Evolutionary conservation across 2,113 vertebrate species (phyloP).

Genomic region (Eidolon helvum): DNA sequence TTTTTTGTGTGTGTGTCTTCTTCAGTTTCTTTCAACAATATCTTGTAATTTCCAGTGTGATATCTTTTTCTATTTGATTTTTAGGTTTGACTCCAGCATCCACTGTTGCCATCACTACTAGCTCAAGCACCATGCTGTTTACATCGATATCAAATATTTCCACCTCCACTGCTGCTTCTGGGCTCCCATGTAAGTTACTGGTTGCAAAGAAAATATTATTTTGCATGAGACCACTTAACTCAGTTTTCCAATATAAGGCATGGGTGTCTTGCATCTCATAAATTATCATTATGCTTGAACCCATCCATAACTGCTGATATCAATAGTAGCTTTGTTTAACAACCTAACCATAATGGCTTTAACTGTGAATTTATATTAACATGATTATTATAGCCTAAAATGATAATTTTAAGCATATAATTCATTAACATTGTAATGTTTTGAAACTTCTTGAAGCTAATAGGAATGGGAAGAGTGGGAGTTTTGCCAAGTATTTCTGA

Average conservation of each 20-base stretch:
- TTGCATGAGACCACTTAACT: neutral
- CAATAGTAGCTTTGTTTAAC: constrained; percentile 20
- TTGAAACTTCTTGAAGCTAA: constrained; percentile 28
- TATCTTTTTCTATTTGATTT: constrained; percentile 35
- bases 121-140: constrained; percentile 71
- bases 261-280: neutral
- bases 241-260: constrained; percentile 2
- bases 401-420: constrained; percentile 12
- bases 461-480: constrained; percentile 14
- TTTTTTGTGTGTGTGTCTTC: neutral
- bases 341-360: neutral
- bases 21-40: neutral
- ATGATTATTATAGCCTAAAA: constrained; percentile 31
- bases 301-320: neutral
- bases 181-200: constrained; percentile 83
- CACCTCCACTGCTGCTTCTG: constrained; percentile 53
- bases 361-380: neutral
- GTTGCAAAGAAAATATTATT: constrained; percentile 47
- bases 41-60: neutral
- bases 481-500: constrained; percentile 32
- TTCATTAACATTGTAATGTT: constrained; percentile 10
- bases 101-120: constrained; percentile 72
- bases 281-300: constrained; percentile 39
- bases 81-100: constrained; percentile 66
- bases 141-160: constrained; percentile 63